phyloP scores from a whole-genome alignment of 2,797 vertebrate species.

The Acanthiza pusilla region DNA sequence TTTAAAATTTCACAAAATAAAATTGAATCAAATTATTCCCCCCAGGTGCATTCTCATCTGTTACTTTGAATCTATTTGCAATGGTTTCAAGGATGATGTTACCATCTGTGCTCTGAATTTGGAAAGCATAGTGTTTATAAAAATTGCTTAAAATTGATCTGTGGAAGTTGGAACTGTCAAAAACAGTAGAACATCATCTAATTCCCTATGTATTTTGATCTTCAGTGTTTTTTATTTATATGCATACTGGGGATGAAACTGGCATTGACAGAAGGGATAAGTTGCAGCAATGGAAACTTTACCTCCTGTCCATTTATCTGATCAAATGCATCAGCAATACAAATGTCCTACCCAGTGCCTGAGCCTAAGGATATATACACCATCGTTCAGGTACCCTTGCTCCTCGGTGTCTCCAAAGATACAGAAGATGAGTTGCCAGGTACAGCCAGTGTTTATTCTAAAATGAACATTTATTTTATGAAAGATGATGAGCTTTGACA shows the following conservation, averaged over 20 bases:
- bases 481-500: neutral
- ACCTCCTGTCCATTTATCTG: neutral
- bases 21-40: neutral
- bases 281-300: neutral
- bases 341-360: neutral
- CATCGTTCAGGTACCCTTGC: neutral
- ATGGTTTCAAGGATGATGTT: neutral
- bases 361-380: neutral
- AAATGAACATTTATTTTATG: neutral
- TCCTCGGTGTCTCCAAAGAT: neutral
- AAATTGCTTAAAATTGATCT: neutral
- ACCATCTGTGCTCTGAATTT: neutral
- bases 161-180: neutral
- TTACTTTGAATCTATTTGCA: neutral
- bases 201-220: neutral
- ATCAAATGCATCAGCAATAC: neutral
- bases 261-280: neutral
- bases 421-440: neutral
- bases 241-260: neutral
- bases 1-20: slow-evolving; percentile 2
- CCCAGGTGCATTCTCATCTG: neutral
- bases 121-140: neutral
- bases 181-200: neutral
- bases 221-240: neutral
- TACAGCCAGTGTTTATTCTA: neutral